Base-by-base conservation (phyloP, 1,140 invertebrate genomes). In the Apis dorsata region DNA sequence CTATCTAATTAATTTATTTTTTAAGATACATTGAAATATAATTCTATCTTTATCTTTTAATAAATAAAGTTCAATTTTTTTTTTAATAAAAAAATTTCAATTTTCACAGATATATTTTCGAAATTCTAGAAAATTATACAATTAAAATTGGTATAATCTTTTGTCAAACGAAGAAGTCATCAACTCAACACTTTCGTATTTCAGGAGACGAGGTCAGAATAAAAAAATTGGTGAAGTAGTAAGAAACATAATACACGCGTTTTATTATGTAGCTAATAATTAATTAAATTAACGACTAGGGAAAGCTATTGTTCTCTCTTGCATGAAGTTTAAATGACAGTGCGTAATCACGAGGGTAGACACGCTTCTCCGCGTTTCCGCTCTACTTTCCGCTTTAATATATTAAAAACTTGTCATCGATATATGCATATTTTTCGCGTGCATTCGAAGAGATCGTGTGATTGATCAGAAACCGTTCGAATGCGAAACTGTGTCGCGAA, bases 271-370 rank as follows among this genome's bases (percentile, higher is more conserved):
- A 51, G 34, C 34, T 24, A 70, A 77, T 69, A 65, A 87, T 86
- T 86, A 86, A 86, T 87, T 86, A 84, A 44, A 65, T 73, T 86
- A 86, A 86, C 72, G 19, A 78, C 24, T 4, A 12, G 73, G 77
- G 85, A 86, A 84, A 87, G 76, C 77, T 59, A 84, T 84, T 86
- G 86, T 81, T 60, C 66, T 28, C 13, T 51, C 34, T 78, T 83
- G 68, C 51, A 34, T 72, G 62, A 77, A 75, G 69, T 55, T 17
- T 77, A 24, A 74, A 86, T 84, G 63, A 86, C 63, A 86, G 19
- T 57, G 53, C n/a, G 55, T 75, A 53, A 15, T 57, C 44, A 70
- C 57, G 28, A 69, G n/a, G 51, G 57, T 66, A 77, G 83, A 74
- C 60, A 81, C 59, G 82, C n/a, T 84, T 53, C 74, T 53, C 73